Evolutionary conservation across 1,140 invertebrate genomes (phyloP).

Genomic region (Papilio polytes): DNA sequence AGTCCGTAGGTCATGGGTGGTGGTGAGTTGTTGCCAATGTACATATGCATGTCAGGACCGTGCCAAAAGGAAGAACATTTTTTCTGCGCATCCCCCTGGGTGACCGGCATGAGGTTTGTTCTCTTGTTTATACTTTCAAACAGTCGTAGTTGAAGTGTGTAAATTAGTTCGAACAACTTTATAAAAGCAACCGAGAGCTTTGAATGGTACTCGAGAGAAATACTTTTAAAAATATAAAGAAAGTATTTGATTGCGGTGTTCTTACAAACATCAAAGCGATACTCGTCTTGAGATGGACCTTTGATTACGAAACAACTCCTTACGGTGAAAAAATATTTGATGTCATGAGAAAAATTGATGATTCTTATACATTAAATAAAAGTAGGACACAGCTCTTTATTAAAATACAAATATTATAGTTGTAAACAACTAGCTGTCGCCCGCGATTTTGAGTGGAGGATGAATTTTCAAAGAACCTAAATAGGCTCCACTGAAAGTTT

Average conservation of each 20-base stretch:
- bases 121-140: neutral
- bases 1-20: too few relatives aligned
- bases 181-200: neutral
- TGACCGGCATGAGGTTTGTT: too few relatives aligned
- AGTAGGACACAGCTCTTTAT: neutral
- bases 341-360: neutral
- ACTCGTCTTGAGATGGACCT: neutral
- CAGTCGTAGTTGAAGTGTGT: neutral
- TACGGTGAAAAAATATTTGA: neutral
- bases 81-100: too few relatives aligned
- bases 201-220: neutral
- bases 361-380: neutral
- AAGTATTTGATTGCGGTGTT: constrained; percentile 5
- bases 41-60: too few relatives aligned
- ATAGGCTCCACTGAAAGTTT: too few relatives aligned
- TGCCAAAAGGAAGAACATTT: too few relatives aligned
- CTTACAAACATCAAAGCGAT: neutral
- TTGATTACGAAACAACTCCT: neutral
- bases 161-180: neutral
- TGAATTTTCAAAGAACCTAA: too few relatives aligned
- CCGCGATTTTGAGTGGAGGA: too few relatives aligned
- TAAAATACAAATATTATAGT: too few relatives aligned
- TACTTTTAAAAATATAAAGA: neutral
- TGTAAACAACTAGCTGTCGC: too few relatives aligned
- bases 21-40: too few relatives aligned